phyloP scores from a whole-genome alignment of 2,797 vertebrate species.

The Lagodon rhomboides region DNA sequence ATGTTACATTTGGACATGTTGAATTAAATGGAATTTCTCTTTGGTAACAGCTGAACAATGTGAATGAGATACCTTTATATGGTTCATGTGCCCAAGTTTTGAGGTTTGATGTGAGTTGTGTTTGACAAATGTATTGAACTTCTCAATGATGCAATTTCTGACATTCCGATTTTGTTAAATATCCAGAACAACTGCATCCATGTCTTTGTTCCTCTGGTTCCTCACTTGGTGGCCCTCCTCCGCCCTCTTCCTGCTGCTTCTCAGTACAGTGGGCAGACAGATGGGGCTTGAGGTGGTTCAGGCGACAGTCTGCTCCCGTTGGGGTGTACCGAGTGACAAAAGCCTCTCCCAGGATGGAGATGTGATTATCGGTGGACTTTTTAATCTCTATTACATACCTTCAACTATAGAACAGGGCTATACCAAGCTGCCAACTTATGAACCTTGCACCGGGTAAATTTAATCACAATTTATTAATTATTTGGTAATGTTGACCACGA shows the following conservation, averaged over 20 bases:
- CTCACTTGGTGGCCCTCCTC: slow-evolving; percentile 7
- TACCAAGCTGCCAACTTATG: slow-evolving; percentile 53
- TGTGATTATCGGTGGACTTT: slow-evolving; percentile 80
- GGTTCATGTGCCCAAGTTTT: too few relatives aligned
- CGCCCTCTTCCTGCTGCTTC: slow-evolving; percentile 44
- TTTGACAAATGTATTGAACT: too few relatives aligned
- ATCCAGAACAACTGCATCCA: slow-evolving; percentile 40
- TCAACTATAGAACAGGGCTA: slow-evolving; percentile 62
- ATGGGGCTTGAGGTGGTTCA: slow-evolving; percentile 24
- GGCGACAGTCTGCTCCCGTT: slow-evolving; percentile 52
- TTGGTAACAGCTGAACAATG: too few relatives aligned
- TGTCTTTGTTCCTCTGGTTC: slow-evolving; percentile 47
- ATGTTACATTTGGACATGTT: too few relatives aligned
- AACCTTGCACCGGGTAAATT: slow-evolving; percentile 76
- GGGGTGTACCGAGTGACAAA: slow-evolving; percentile 47
- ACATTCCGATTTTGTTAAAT: not conserved
- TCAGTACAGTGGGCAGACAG: slow-evolving; percentile 34
- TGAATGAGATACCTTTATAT: too few relatives aligned
- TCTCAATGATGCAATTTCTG: not conserved
- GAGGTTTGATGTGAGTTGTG: too few relatives aligned
- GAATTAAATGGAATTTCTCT: too few relatives aligned
- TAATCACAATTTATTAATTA: not conserved
- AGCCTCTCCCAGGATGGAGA: slow-evolving; percentile 79
- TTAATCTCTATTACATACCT: slow-evolving; percentile 72
- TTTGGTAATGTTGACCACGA: not conserved